These are phyloP conservation scores for Thomomys bottae DNA, from an alignment of 2,113 vertebrate species.

Conservation along the genomic window DNA sequence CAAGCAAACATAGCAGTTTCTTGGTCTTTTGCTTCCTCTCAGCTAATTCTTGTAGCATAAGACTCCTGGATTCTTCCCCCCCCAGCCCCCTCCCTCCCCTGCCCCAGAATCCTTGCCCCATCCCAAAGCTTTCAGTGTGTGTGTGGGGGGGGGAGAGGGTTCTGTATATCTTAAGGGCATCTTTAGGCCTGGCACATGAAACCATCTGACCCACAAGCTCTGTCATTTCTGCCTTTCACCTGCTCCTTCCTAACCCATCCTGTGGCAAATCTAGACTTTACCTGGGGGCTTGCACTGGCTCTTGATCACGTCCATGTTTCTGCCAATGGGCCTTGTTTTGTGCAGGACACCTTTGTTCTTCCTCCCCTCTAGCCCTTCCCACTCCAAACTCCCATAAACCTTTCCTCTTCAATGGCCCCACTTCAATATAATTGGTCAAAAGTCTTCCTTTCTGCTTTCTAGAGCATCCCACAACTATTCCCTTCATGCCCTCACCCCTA, in stretches of 20 bases:
- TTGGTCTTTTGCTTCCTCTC: neutral
- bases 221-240: neutral
- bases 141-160: no score
- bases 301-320: neutral
- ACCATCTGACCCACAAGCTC: neutral
- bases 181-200: neutral
- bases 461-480: neutral
- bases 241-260: neutral
- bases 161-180: neutral
- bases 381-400: neutral
- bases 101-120: neutral
- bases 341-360: neutral
- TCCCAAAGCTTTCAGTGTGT: neutral
- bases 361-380: neutral
- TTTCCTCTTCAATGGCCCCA: neutral
- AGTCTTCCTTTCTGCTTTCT: neutral
- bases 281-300: neutral
- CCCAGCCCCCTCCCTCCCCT: no score
- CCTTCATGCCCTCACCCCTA: neutral
- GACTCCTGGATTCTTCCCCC: neutral
- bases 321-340: neutral
- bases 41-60: neutral
- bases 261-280: neutral
- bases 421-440: neutral
- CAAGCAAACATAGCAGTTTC: neutral